A percentile compares a stretch with the other conserved stretches of the same genome.
Conservation (phyloP, 1,140 invertebrate genomes). For the Diorhabda carinulata region DNA sequence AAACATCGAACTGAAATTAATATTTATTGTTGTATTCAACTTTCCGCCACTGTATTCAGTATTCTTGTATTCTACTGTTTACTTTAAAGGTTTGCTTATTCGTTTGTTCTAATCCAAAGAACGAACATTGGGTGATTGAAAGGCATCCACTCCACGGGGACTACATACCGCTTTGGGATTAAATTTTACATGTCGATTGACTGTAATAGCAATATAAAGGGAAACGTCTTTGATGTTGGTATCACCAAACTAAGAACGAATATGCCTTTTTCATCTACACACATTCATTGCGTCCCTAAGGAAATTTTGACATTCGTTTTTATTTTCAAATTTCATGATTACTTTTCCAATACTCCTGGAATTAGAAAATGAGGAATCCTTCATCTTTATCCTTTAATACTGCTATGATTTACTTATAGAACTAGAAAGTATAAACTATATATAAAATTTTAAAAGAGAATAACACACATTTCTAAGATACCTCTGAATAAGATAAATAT, state of each 20-base stretch:
- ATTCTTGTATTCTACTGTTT: conserved; percentile 26
- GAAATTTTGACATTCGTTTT: conserved; percentile 6
- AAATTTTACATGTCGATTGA: conserved; percentile 48
- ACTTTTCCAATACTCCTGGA: too few relatives aligned
- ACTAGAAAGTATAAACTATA: too few relatives aligned
- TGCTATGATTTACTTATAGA: too few relatives aligned
- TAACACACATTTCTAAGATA: too few relatives aligned
- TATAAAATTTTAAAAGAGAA: too few relatives aligned
- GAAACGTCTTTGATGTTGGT: conserved; percentile 42
- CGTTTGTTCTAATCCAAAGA: conserved; percentile 45
- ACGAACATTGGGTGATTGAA: conserved; percentile 43
- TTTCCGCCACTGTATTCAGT: conserved; percentile 9
- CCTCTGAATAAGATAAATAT: too few relatives aligned
- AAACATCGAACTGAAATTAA: too few relatives aligned
- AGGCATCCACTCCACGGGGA: conserved; percentile 28
- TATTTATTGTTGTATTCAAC: too few relatives aligned
- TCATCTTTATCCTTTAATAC: too few relatives aligned
- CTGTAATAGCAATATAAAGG: conserved; percentile 46
- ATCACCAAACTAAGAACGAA: conserved; percentile 44
- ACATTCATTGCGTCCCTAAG: conserved; percentile 20
- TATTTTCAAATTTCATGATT: not conserved
- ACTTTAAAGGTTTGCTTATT: conserved; percentile 37
- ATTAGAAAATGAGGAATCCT: too few relatives aligned
- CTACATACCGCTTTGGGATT: conserved; percentile 37
- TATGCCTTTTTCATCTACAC: conserved; percentile 29